Conservation (phyloP, 1,140 invertebrate genomes). For the Drosophila pseudoobscura region DNA sequence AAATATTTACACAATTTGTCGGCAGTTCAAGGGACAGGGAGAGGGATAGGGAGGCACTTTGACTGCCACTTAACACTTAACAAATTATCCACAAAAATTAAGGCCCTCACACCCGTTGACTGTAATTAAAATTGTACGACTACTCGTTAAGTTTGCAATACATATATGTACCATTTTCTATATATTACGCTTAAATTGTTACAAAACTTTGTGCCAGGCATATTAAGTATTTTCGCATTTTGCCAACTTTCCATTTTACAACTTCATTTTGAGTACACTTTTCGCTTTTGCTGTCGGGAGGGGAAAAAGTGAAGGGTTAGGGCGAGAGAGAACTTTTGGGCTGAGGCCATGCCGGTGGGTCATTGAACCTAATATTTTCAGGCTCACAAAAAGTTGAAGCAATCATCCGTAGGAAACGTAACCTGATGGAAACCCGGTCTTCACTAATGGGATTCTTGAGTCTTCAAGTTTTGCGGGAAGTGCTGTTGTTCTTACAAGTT, state of each 20-base stretch:
- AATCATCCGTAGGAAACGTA: slow-evolving; percentile 18
- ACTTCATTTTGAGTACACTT: slow-evolving; percentile 9
- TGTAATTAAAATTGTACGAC: slow-evolving; percentile 16
- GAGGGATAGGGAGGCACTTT: too few relatives aligned
- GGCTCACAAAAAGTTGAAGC: slow-evolving; percentile 25
- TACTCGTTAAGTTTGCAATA: too few relatives aligned
- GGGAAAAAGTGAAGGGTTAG: slow-evolving; percentile 17
- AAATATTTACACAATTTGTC: slow-evolving; percentile 63
- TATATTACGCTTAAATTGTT: slow-evolving; percentile 12
- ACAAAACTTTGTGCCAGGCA: slow-evolving; percentile 32
- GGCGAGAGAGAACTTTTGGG: slow-evolving; percentile 13
- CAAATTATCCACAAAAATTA: slow-evolving; percentile 17
- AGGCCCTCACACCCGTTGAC: slow-evolving; percentile 1
- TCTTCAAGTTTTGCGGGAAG: not conserved
- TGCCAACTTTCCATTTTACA: slow-evolving; percentile 46
- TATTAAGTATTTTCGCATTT: slow-evolving; percentile 34
- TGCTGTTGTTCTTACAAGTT: too few relatives aligned
- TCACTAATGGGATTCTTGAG: slow-evolving; percentile 30
- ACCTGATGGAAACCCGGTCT: not conserved
- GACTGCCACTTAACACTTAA: slow-evolving; percentile 11
- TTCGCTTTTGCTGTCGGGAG: too few relatives aligned
- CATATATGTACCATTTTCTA: too few relatives aligned
- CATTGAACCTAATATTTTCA: slow-evolving; percentile 47
- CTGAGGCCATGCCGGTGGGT: slow-evolving; percentile 8
- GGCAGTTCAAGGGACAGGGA: not conserved